Conservation (phyloP, 1,140 invertebrate species). For the Papilio dardanus region DNA sequence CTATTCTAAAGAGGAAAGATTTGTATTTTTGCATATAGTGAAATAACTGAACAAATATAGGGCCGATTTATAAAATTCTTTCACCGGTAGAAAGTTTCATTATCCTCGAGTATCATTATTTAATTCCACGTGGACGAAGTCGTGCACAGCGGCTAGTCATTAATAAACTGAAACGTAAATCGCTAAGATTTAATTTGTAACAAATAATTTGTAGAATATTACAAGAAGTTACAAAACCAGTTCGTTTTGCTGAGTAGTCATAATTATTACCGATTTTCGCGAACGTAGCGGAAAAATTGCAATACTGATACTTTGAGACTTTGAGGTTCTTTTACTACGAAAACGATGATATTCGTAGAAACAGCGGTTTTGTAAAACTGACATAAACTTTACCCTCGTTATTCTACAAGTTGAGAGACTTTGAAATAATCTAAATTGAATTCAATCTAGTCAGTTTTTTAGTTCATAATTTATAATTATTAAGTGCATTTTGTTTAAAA, state of each 20-base stretch:
- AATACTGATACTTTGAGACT: not conserved
- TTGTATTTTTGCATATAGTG: no score
- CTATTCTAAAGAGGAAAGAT: no score
- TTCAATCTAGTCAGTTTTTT: not conserved
- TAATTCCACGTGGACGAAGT: no score
- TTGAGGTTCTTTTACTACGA: not conserved
- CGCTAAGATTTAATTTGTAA: not conserved
- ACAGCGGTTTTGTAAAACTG: not conserved
- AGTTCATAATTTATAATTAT: not conserved
- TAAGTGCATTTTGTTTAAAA: no score
- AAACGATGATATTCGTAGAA: not conserved
- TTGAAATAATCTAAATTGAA: not conserved
- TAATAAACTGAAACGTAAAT: no score
- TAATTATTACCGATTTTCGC: constrained; percentile 3
- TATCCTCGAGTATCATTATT: no score
- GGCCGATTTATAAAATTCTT: no score
- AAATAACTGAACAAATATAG: no score
- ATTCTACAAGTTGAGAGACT: constrained; percentile 1
- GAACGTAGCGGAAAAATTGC: not conserved
- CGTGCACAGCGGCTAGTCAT: no score
- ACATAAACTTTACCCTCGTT: constrained; percentile 2
- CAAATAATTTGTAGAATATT: not conserved
- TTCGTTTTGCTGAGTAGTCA: not conserved
- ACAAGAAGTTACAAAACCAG: not conserved
- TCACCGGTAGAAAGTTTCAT: no score